Base-by-base conservation (phyloP, 2,888 invertebrate species). In the Mythimna albipuncta region DNA sequence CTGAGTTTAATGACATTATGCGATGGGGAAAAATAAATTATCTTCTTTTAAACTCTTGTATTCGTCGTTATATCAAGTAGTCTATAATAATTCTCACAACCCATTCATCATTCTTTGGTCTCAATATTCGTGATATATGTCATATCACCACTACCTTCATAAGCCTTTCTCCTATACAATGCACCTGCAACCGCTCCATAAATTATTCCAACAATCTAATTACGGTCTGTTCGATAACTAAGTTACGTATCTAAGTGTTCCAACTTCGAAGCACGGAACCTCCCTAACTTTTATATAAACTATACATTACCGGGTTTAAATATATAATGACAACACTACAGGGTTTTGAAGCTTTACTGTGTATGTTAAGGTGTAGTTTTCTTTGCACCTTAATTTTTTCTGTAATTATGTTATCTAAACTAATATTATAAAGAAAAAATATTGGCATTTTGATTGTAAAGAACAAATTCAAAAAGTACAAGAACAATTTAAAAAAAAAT, bases 241-340 rank as follows among this genome's bases (percentile, higher is more conserved):
- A 81, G 59, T 77, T 81, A 77, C 21, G 16, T 52, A 81, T 57
- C 77, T 81, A 81, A 81, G 77, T 76, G 69, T 61, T 55, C 32
- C 38, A 68, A 77, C 69, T 81, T 68, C 50, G 26, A 81, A 80
- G 57, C 76, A 66, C 35, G 55, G 81, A 58, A 75, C 54, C 52
- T 75, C 62, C 52, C 5, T 66, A 67, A 80, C 75, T 80, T 79
- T 76, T 76, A 76, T 75, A 74, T 74, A 61, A 64, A 79, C 59
- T 76, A 64, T 74, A 80, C 47, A 74, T 74, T 47, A 72, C 16
- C 3, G 16, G 10, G 54, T 13, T 13, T 79, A 76, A 65, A 61
- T 64, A 32, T 50, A 55, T n/a, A 44, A 75, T 16, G 11, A 1
- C n/a, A 21, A 2, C 21, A 13, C 6, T n/a, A 41, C 16, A 21